These are phyloP conservation scores for Porites lutea DNA, from an alignment of 64 coral and sea anemone genomes.

Conservation along the genomic window DNA sequence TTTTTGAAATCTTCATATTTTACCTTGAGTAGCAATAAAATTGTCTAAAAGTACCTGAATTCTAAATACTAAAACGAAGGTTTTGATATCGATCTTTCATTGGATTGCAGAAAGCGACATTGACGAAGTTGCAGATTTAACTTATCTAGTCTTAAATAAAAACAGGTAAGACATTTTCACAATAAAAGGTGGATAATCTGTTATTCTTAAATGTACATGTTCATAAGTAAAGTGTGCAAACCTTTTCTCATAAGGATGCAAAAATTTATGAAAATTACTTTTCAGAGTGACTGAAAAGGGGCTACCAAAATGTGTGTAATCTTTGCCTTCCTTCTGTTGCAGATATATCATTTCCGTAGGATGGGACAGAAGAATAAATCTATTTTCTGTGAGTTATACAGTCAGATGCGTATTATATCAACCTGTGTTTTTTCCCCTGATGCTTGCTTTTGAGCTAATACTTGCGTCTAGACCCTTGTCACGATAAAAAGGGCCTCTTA, in stretches of 20 bases:
- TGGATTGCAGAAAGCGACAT: constrained; percentile 81
- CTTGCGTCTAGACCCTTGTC: too few relatives aligned
- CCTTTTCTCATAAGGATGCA: too few relatives aligned
- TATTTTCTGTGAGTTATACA: constrained; percentile 87
- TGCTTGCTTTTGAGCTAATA: too few relatives aligned
- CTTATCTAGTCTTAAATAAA: constrained; percentile 96
- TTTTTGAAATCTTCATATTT: background rate
- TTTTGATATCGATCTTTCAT: background rate
- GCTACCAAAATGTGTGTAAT: too few relatives aligned
- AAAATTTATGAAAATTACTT: too few relatives aligned
- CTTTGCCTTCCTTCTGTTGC: background rate
- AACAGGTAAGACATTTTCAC: constrained; percentile 73
- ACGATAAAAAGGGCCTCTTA: too few relatives aligned
- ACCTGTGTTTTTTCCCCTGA: background rate
- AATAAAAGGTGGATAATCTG: background rate
- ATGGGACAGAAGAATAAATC: constrained; percentile 97
- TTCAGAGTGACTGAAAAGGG: too few relatives aligned
- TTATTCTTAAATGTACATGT: too few relatives aligned
- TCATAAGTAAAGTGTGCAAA: too few relatives aligned
- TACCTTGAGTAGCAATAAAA: background rate
- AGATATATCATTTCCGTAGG: constrained; percentile 99
- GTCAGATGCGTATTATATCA: background rate
- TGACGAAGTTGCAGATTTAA: constrained; percentile 94
- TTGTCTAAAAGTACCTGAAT: background rate
- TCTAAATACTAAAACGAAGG: too few relatives aligned